Evolutionary conservation across 2,797 vertebrate genomes (phyloP).

Genomic region (Brachymystax lenok): DNA sequence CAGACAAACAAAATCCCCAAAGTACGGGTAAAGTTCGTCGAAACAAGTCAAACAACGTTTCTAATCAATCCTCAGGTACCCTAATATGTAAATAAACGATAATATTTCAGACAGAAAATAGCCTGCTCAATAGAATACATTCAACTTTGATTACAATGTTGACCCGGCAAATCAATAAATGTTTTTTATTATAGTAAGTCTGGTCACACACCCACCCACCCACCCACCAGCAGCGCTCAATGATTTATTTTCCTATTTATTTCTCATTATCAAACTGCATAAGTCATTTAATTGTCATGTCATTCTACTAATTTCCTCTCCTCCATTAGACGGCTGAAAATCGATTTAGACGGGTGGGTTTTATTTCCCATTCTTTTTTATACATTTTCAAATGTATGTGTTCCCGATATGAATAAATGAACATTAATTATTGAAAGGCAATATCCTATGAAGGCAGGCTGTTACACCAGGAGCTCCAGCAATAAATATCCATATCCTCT

Average conservation of each 20-base stretch:
- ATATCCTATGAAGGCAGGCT: conserved; percentile 22
- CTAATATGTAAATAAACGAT: no score
- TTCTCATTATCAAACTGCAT: conserved; percentile 19
- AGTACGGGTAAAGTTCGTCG: no score
- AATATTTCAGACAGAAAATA: no score
- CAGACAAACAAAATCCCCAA: no score
- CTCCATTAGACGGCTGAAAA: conserved; percentile 1
- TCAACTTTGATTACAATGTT: conserved; percentile 26
- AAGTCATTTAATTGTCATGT: conserved; percentile 13
- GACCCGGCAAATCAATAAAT: conserved; percentile 5
- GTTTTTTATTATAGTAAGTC: neutral
- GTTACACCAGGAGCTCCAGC: conserved; percentile 1
- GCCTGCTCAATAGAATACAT: neutral
- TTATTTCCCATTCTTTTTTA: neutral
- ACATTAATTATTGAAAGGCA: conserved; percentile 27
- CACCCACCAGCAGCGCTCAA: neutral
- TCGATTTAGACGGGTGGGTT: conserved; percentile 7
- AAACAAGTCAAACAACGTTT: no score
- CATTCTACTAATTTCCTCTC: conserved; percentile 1
- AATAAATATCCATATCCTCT: conserved; percentile 19
- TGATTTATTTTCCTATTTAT: neutral
- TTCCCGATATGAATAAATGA: conserved; percentile 29
- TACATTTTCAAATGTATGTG: conserved; percentile 26
- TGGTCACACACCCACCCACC: neutral
- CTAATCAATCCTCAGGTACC: no score